Conservation (phyloP, 1,140 invertebrate species). For the Muscidifurax raptorellus region DNA sequence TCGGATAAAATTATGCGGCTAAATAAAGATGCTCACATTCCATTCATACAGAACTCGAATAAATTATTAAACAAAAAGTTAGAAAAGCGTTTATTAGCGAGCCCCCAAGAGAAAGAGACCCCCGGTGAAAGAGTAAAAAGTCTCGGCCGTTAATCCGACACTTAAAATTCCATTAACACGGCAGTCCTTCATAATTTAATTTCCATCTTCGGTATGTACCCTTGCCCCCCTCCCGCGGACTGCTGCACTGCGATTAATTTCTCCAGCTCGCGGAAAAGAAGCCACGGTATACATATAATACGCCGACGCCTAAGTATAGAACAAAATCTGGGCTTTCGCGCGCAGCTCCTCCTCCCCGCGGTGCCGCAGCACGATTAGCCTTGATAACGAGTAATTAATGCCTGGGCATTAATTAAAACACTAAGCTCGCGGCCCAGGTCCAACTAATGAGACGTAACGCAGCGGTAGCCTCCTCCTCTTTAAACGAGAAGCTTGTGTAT, state of each 20-base stretch:
- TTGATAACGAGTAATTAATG: conserved; percentile 57
- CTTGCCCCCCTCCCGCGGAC: neutral
- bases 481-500: neutral
- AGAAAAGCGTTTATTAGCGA: neutral
- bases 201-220: conserved; percentile 6
- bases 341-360: neutral
- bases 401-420: conserved; percentile 51
- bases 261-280: conserved; percentile 6
- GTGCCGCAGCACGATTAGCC: conserved; percentile 48
- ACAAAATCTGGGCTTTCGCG: conserved; percentile 1
- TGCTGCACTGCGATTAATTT: conserved; percentile 33
- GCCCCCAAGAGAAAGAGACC: neutral
- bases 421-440: conserved; percentile 14
- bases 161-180: conserved; percentile 16
- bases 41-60: neutral
- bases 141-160: neutral
- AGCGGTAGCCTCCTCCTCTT: neutral
- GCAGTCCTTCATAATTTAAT: conserved; percentile 4
- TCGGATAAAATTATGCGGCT: too few species aligned
- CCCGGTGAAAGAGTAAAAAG: neutral
- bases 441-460: conserved; percentile 39
- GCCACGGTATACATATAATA: too few species aligned
- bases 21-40: too few species aligned
- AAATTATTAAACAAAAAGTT: neutral
- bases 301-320: neutral